Conservation (phyloP, 1,140 invertebrate genomes). For the Sycophaga agraensis region DNA sequence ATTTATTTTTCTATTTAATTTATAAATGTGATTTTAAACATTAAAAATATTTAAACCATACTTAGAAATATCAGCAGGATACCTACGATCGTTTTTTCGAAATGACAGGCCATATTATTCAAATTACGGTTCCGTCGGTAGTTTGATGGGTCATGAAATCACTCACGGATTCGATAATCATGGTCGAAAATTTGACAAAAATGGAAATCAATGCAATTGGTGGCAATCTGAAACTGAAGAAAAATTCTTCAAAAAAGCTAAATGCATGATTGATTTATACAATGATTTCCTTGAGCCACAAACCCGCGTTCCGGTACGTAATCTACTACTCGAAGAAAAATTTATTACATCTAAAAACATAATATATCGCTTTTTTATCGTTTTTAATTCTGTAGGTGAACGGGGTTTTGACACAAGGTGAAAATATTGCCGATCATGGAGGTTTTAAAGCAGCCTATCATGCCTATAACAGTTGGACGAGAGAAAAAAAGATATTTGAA, state of each 20-base stretch:
- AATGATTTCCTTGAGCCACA: constrained; percentile 63
- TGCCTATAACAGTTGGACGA: constrained; percentile 56
- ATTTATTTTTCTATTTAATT: background rate
- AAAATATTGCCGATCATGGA: constrained; percentile 68
- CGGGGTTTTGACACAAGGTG: constrained; percentile 63
- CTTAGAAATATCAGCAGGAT: constrained; percentile 73
- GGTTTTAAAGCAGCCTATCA: constrained; percentile 63
- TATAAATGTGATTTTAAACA: background rate
- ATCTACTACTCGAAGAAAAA: background rate
- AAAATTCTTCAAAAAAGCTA: constrained; percentile 61
- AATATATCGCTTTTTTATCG: background rate
- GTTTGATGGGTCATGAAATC: constrained; percentile 66
- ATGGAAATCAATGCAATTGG: constrained; percentile 49
- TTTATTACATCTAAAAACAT: background rate
- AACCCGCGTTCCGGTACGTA: constrained; percentile 59
- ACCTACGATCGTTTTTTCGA: constrained; percentile 73
- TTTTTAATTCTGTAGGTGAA: constrained; percentile 40
- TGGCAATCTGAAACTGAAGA: constrained; percentile 65
- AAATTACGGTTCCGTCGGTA: constrained; percentile 75
- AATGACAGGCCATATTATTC: constrained; percentile 67
- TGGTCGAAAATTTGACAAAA: constrained; percentile 62
- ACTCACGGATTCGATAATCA: constrained; percentile 66
- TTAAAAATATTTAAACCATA: too few species aligned
- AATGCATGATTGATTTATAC: constrained; percentile 74
- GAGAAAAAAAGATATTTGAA: constrained; percentile 42